A percentile compares a stretch with the other conserved stretches of the same genome.
These are phyloP conservation scores for Sebastes cheni DNA, from an alignment of 2,797 vertebrate species.

Conservation along the genomic window DNA sequence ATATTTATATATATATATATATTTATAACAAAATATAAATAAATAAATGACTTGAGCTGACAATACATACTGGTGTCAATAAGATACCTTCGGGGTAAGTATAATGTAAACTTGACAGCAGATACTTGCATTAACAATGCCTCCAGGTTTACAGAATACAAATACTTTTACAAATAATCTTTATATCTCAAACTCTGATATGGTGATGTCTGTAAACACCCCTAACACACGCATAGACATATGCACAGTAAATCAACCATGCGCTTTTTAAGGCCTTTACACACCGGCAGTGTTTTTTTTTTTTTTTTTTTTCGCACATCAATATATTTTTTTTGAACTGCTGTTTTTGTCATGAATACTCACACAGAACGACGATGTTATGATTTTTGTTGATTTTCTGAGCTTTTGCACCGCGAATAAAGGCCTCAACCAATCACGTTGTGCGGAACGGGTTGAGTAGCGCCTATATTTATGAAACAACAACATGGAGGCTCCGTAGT, in stretches of 20 bases:
- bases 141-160: constrained; percentile 1
- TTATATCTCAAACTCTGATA: background rate
- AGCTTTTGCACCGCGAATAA: too few relatives aligned
- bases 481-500: too few relatives aligned
- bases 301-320: too few relatives aligned
- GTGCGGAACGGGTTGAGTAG: too few relatives aligned
- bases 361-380: too few relatives aligned
- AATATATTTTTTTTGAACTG: too few relatives aligned
- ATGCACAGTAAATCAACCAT: background rate
- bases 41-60: background rate
- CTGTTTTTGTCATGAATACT: too few relatives aligned
- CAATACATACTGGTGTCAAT: background rate
- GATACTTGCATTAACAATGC: background rate
- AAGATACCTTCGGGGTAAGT: background rate
- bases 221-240: background rate
- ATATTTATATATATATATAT: too few relatives aligned
- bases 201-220: background rate
- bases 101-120: background rate
- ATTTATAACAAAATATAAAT: background rate
- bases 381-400: too few relatives aligned
- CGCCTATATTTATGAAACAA: too few relatives aligned
- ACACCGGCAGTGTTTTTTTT: too few relatives aligned
- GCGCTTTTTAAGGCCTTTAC: background rate
- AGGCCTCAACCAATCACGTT: too few relatives aligned
- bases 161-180: background rate